Conservation (phyloP, 2,888 invertebrate genomes). For the Chrysodeixis includens region DNA sequence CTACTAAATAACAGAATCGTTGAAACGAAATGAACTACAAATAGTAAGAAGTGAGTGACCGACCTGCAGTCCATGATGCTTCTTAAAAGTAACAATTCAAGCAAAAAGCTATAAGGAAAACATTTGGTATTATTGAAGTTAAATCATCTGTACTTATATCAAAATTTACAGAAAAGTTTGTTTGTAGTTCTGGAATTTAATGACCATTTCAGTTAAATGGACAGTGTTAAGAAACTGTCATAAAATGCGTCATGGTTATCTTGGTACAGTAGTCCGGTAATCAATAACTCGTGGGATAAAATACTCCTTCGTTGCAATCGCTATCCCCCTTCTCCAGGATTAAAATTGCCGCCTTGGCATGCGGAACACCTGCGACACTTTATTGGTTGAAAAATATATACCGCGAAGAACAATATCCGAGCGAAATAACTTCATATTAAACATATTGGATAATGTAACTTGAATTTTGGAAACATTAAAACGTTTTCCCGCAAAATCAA, state of each 20-base stretch:
- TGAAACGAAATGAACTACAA: constrained; percentile 33
- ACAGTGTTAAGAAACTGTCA: constrained; percentile 5
- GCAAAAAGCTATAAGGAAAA: constrained; percentile 11
- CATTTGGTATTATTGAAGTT: background rate
- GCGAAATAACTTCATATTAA: constrained; percentile 25
- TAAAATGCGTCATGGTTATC: constrained; percentile 27
- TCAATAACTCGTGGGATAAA: constrained; percentile 64
- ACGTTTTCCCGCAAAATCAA: constrained; percentile 39
- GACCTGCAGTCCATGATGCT: constrained; percentile 32
- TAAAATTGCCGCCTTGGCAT: constrained; percentile 67
- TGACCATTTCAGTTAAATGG: background rate
- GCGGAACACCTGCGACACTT: constrained; percentile 67
- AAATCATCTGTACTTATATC: too few relatives aligned
- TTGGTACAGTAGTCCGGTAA: constrained; percentile 51
- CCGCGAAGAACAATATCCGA: constrained; percentile 18
- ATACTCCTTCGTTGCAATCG: constrained; percentile 59
- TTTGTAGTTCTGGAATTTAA: background rate
- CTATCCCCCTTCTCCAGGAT: constrained; percentile 69
- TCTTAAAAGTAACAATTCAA: constrained; percentile 11
- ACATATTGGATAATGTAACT: constrained; percentile 23
- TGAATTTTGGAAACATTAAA: constrained; percentile 21
- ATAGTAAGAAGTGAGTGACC: constrained; percentile 46
- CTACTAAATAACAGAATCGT: constrained; percentile 17
- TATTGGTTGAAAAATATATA: constrained; percentile 59
- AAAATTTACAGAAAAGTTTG: too few relatives aligned